These are phyloP conservation scores for Meriones psammophilus DNA, from an alignment of 2,797 vertebrate genomes.

Conservation along the genomic window DNA sequence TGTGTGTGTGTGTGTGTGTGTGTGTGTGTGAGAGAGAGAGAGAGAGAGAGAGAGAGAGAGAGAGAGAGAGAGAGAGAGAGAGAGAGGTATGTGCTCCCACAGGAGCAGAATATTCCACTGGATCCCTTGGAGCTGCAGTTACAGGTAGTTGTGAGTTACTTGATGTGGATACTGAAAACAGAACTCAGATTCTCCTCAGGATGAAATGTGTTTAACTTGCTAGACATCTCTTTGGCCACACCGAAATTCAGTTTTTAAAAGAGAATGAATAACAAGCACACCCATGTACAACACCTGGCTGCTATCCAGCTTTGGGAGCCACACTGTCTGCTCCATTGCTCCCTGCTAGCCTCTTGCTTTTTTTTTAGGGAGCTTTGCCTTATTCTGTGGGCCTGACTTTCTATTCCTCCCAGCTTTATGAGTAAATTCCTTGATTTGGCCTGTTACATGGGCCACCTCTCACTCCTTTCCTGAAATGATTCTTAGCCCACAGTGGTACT, in stretches of 20 bases:
- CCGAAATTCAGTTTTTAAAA: background rate
- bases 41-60: too few relatives aligned
- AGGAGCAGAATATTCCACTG: background rate
- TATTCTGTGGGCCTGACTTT: background rate
- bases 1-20: background rate
- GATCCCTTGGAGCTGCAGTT: background rate
- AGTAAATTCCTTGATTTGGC: background rate
- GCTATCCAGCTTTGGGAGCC: background rate
- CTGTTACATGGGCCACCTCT: background rate
- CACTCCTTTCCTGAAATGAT: conserved; percentile 13
- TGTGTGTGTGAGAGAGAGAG: background rate
- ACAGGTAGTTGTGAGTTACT: background rate
- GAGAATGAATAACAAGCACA: background rate
- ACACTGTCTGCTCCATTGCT: background rate
- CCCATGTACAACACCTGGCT: background rate
- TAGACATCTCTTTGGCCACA: background rate
- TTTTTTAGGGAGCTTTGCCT: background rate
- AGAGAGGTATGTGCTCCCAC: background rate
- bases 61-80: too few relatives aligned
- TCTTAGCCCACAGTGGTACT: background rate
- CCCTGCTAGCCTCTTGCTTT: background rate
- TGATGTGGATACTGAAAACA: background rate
- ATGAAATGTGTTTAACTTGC: background rate
- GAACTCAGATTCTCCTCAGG: background rate
- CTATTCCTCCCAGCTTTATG: background rate